A percentile compares a stretch with the other conserved stretches of the same genome.
These are phyloP conservation scores for Campodea augens DNA, from an alignment of 1,140 invertebrate species.

Conservation along the genomic window DNA sequence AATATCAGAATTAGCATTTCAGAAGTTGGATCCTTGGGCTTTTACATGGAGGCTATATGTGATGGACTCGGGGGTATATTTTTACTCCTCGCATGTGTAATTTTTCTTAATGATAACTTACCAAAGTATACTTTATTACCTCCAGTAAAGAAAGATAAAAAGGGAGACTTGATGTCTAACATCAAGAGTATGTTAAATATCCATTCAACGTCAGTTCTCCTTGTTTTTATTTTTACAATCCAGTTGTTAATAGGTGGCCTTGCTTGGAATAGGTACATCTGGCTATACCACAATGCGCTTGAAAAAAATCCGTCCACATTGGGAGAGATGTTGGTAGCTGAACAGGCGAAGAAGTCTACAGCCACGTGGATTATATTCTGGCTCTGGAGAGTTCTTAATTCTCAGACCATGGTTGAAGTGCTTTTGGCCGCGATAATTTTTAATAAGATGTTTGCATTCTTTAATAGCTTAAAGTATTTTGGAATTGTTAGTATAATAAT, in stretches of 20 bases:
- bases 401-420: conserved; percentile 25
- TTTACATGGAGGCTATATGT: conserved; percentile 11
- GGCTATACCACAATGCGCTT: conserved; percentile 16
- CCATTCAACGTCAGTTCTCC: conserved; percentile 9
- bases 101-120: conserved; percentile 10
- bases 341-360: conserved; percentile 20
- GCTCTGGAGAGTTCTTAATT: conserved; percentile 25
- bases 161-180: no score
- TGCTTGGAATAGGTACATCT: conserved; percentile 21
- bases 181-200: background rate
- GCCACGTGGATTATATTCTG: conserved; percentile 25
- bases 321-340: conserved; percentile 15
- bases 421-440: conserved; percentile 23
- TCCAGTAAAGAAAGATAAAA: no score
- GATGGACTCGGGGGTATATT: conserved; percentile 12
- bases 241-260: conserved; percentile 17
- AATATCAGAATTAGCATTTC: conserved; percentile 3
- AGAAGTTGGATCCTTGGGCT: conserved; percentile 1
- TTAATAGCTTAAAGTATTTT: background rate
- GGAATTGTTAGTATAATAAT: conserved; percentile 1
- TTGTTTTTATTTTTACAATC: conserved; percentile 16
- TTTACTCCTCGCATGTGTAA: conserved; percentile 6
- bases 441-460: conserved; percentile 15
- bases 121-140: background rate
- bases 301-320: conserved; percentile 8